Conservation (phyloP, 2,888 invertebrate species). For the Lycocerus yunnanus region DNA sequence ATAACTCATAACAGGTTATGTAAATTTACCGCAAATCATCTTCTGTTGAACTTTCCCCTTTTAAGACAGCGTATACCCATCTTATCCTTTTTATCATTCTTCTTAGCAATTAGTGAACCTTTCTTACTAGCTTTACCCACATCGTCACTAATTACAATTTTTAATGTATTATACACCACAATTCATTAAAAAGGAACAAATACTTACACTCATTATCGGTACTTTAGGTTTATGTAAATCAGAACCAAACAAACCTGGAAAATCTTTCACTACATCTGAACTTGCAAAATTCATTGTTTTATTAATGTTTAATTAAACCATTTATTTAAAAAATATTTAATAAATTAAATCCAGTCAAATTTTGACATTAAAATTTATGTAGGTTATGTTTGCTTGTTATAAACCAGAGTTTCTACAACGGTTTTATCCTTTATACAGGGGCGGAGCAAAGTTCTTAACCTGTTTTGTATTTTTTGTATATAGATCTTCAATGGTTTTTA, state of each 20-base stretch:
- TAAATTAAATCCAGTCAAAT: neutral
- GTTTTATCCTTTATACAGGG: neutral
- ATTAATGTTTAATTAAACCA: neutral
- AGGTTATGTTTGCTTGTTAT: neutral
- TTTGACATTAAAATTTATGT: neutral
- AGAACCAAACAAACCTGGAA: constrained; percentile 85
- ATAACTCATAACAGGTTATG: neutral
- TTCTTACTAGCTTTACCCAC: constrained; percentile 80
- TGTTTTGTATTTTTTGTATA: too few relatives aligned
- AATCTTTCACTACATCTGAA: constrained; percentile 88
- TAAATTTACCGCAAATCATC: constrained; percentile 72
- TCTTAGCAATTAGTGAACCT: constrained; percentile 74
- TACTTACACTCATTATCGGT: constrained; percentile 85
- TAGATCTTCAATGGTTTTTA: too few relatives aligned
- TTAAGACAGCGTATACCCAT: constrained; percentile 91
- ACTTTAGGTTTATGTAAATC: constrained; percentile 71
- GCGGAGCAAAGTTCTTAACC: too few relatives aligned
- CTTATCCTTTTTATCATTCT: constrained; percentile 83
- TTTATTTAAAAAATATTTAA: too few relatives aligned
- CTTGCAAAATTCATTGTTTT: constrained; percentile 80
- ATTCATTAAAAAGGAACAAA: neutral
- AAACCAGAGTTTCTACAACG: neutral
- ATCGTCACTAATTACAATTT: constrained; percentile 75
- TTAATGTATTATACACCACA: neutral
- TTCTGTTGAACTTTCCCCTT: constrained; percentile 93